Evolutionary conservation across 2,888 invertebrate genomes (phyloP).

Genomic region (Pammene fasciana): DNA sequence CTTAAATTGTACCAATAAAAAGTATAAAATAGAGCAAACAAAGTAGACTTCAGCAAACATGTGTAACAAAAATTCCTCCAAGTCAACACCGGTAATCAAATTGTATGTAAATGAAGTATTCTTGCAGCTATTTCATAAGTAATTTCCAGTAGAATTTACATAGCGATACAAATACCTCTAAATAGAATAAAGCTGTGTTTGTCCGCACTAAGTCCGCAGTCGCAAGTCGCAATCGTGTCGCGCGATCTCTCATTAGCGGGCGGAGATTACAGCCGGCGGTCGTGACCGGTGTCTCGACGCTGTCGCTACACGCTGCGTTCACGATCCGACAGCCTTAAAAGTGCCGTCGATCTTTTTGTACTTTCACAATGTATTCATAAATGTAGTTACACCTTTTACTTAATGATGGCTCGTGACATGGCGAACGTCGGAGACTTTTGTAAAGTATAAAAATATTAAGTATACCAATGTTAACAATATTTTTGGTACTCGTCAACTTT

Average conservation of each 20-base stretch:
- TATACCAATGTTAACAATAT: too few relatives aligned
- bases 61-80: too few relatives aligned
- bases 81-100: too few relatives aligned
- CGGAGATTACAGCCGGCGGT: slow-evolving; percentile 53
- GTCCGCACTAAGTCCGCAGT: slow-evolving; percentile 32
- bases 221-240: slow-evolving; percentile 52
- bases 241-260: slow-evolving; percentile 75
- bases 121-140: neutral
- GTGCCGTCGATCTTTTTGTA: slow-evolving; percentile 28
- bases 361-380: slow-evolving; percentile 16
- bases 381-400: neutral
- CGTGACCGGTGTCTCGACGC: slow-evolving; percentile 58
- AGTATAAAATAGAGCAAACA: too few relatives aligned
- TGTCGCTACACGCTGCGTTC: slow-evolving; percentile 21
- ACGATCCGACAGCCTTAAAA: slow-evolving; percentile 24
- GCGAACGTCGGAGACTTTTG: neutral
- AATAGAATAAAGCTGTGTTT: slow-evolving; percentile 10
- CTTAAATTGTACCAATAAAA: too few relatives aligned
- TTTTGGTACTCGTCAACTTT: too few relatives aligned
- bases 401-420: slow-evolving; percentile 3
- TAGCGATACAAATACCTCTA: neutral
- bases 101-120: too few relatives aligned
- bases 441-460: neutral
- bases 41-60: too few relatives aligned
- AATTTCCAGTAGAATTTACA: neutral